These are phyloP conservation scores for Melanogrammus aeglefinus DNA, from an alignment of 2,797 vertebrate genomes.

Conservation along the genomic window DNA sequence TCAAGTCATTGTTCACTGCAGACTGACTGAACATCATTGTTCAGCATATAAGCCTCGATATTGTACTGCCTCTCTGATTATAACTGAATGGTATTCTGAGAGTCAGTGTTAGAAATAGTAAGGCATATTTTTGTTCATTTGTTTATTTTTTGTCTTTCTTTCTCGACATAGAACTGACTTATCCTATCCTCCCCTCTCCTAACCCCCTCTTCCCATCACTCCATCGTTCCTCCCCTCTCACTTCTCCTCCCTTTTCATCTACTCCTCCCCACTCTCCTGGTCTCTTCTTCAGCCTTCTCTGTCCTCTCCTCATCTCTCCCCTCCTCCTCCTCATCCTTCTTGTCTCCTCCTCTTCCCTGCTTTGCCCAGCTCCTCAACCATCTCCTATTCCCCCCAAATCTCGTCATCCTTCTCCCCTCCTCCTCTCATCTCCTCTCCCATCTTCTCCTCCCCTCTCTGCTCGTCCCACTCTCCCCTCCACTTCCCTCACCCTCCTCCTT, in stretches of 20 bases:
- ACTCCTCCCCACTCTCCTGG: background rate
- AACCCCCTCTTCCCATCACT: too few species aligned
- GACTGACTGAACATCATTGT: background rate
- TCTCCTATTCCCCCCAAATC: background rate
- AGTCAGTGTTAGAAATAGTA: background rate
- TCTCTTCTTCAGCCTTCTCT: background rate
- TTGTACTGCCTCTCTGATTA: background rate
- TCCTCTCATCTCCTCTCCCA: background rate
- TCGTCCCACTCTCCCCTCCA: too few species aligned
- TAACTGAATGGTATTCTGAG: background rate
- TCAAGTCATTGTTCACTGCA: background rate
- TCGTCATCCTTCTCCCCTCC: background rate
- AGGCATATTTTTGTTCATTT: background rate
- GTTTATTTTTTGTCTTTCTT: background rate
- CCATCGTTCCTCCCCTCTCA: background rate
- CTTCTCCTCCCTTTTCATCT: background rate
- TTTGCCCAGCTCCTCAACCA: background rate
- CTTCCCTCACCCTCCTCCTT: too few species aligned
- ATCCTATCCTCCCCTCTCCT: too few species aligned
- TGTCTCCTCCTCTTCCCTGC: background rate
- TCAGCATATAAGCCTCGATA: background rate
- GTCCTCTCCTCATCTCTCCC: background rate
- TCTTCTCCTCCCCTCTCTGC: background rate
- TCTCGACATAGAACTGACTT: background rate
- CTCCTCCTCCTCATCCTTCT: background rate